Base-by-base conservation (phyloP, 2,797 vertebrate species). In the Jordanella pulchra region DNA sequence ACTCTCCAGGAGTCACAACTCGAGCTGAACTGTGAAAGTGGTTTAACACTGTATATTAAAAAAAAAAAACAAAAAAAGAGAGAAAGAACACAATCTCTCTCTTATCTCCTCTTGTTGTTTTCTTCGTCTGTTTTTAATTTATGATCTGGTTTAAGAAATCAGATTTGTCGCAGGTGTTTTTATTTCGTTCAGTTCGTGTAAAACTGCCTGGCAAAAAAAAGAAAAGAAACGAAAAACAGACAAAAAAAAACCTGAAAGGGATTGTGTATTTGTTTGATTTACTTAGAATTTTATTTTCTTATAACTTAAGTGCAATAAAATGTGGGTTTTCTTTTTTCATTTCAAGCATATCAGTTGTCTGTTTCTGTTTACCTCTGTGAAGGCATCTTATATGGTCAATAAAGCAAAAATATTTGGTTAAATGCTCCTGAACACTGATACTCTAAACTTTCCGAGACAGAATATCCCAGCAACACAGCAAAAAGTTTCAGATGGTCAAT, bases 301-400 rank as follows among this genome's bases (percentile, higher is more conserved):
- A 99, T 99, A 99, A 99, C 97, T 99, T 99, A 99, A 99, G 98
- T 99, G 98, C 98, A 99, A 99, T 99, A 99, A 99, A 99, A 99
- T 97, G 97, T 99, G 94, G 92, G 93, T 93, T 93, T 93, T 93
- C 90, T 92, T 93, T 93, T 89, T 91, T 94, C 93, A 94, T 95
- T 95, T 95, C 92, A 95, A 94, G 90, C 91, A 92, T 94, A 93
- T 94, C 91, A 86, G 84, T 93, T 91, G 92, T 94, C 91, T 93
- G 92, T 93, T 93, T 94, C 95, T 94, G 92, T 94, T 61, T 94
- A 92, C 87, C 78, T 92, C 91, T 93, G 91, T 93, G 92, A 93
- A 93, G 90, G 91, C 91, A 92, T 94, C 89, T 85, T 92, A 87
- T 89, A 88, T 94, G 92, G 93, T 93, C 85, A 95, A 95, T 95